Conservation (phyloP, 1,140 invertebrate species). For the Lepidurus couesii region DNA sequence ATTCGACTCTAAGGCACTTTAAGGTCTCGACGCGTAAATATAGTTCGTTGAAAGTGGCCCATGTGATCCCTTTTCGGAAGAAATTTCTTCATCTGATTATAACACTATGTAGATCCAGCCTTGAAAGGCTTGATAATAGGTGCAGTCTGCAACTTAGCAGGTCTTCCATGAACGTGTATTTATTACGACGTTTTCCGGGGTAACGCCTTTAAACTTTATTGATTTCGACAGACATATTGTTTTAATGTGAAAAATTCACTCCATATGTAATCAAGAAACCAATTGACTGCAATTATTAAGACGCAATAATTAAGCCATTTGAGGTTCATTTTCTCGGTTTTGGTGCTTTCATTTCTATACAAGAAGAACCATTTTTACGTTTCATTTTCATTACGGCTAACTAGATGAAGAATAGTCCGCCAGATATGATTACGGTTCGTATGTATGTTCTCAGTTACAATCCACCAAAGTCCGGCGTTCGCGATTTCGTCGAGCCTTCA, state of each 20-base stretch:
- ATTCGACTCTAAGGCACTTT: background rate
- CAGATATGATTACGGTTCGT: background rate
- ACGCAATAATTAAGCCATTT: background rate
- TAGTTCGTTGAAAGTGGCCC: background rate
- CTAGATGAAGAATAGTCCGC: background rate
- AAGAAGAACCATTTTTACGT: background rate
- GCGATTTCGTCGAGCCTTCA: slow-evolving; percentile 35
- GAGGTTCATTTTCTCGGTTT: background rate
- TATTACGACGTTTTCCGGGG: background rate
- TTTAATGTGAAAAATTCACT: background rate
- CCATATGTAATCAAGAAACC: background rate
- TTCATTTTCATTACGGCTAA: background rate
- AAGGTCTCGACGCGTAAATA: no score
- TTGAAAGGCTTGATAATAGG: slow-evolving; percentile 11
- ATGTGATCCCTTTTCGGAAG: background rate
- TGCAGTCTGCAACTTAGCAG: background rate
- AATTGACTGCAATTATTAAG: no score
- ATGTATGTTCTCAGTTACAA: slow-evolving; percentile 32
- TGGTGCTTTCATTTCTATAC: background rate
- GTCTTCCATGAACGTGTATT: background rate
- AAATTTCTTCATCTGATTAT: background rate
- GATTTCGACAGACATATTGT: background rate
- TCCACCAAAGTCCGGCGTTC: slow-evolving; percentile 34
- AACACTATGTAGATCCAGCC: background rate
- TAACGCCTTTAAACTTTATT: background rate